phyloP scores from a whole-genome alignment of 2,888 invertebrate species.

The Pedicia rivosa region DNA sequence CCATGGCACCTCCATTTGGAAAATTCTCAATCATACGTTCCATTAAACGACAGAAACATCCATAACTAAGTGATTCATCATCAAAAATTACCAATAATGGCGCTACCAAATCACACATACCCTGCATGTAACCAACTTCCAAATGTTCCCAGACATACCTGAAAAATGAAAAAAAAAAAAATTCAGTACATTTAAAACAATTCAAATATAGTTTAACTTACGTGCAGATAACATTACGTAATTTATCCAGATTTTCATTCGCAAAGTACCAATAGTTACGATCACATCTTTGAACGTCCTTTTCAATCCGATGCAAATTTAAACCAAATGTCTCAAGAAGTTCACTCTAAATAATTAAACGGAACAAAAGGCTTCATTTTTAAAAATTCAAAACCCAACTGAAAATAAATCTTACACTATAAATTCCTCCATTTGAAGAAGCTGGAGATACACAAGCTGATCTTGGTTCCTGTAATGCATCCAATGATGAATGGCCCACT shows the following conservation, averaged over 20 bases:
- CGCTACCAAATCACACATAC: slow-evolving; percentile 93
- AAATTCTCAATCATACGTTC: slow-evolving; percentile 81
- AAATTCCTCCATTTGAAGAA: slow-evolving; percentile 82
- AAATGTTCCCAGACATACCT: slow-evolving; percentile 96
- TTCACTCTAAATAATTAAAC: slow-evolving; percentile 43
- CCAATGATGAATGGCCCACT: slow-evolving; percentile 17
- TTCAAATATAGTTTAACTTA: slow-evolving; percentile 32
- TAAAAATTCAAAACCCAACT: not conserved
- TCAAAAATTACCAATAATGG: slow-evolving; percentile 83
- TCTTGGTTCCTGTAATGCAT: slow-evolving; percentile 30
- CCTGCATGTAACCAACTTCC: slow-evolving; percentile 90
- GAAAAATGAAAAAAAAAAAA: too few relatives aligned
- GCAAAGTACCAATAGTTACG: slow-evolving; percentile 88
- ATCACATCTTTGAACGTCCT: slow-evolving; percentile 92
- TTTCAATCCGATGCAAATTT: slow-evolving; percentile 88
- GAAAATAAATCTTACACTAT: slow-evolving; percentile 45
- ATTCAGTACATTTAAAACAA: not conserved
- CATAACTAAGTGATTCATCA: slow-evolving; percentile 81
- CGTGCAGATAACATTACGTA: slow-evolving; percentile 93
- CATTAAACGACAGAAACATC: slow-evolving; percentile 86
- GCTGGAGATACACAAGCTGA: slow-evolving; percentile 71
- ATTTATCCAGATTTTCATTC: slow-evolving; percentile 74
- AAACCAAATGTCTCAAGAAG: slow-evolving; percentile 69
- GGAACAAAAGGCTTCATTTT: too few relatives aligned
- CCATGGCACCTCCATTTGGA: slow-evolving; percentile 87